Evolutionary conservation across 2,888 invertebrate genomes (phyloP), one percentile per base, ranked within the genome.

Genomic region (Stictocephala bisonia): DNA sequence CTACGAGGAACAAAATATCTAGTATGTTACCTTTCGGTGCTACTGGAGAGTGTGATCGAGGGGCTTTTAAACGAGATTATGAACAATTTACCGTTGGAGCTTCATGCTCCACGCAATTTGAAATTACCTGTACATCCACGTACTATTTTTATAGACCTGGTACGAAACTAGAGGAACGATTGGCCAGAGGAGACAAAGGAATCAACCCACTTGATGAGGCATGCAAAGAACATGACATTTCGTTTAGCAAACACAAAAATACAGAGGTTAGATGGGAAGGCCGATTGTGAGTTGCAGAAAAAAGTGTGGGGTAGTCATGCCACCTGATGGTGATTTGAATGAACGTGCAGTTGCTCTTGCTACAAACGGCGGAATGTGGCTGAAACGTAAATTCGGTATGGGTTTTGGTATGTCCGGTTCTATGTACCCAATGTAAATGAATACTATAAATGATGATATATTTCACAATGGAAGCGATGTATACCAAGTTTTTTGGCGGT

Each of bases 181-280:
- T 67, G 60, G 35, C 40, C 15, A 1, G 72, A 72, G 64, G 71
- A 27, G 60, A 69, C 60, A 13, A 66, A 51, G 15, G 51, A 60
- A 56, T 77, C 13, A 78, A 77, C 44, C 41, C 29, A 9, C 31
- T 78, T 9, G 78, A 78, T 64, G 72, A 68, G 18, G 78, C 78
- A 2, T 76, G 75, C 20, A 74, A 74, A 20, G n/a, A 48, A 6
- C 78, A 78, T 27, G 77, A 78, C 31, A 66, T 72, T 1, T 74
- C 72, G 3, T 78, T 78, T 60, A 53, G 51, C 1, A 15, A 70
- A 1, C 29, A 44, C 18, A 41, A 22, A 20, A 58, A 71, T 18
- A 13, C 58, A 6, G 11, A 31, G 13, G 48, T 18, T 20, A 64
- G 75, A 58, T 41, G 60, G 24, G 41, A 58, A 13, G n/a, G 77